phyloP scores from a whole-genome alignment of 2,797 vertebrate species.

The Remorina albescens region DNA sequence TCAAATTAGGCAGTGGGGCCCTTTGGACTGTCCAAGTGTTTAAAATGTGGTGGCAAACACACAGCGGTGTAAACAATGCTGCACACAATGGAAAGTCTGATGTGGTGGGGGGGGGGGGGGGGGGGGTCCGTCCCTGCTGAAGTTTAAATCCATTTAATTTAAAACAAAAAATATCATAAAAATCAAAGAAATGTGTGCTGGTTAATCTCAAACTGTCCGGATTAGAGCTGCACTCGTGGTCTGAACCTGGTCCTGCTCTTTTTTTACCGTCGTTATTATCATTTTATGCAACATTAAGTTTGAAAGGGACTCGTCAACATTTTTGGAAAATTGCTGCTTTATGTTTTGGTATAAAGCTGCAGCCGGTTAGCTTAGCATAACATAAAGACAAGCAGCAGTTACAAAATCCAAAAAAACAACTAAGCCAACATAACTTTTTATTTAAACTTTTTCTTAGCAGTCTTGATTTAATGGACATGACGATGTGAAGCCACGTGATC shows the following conservation, averaged over 20 bases:
- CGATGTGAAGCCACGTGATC: too few species aligned
- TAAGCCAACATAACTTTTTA: too few species aligned
- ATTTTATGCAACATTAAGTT: neutral
- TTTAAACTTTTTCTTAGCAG: too few species aligned
- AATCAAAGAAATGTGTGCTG: neutral
- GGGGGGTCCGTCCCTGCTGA: neutral
- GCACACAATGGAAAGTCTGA: neutral
- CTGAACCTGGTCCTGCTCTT: neutral
- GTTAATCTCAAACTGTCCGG: neutral
- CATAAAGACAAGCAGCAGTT: neutral
- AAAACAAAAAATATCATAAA: neutral
- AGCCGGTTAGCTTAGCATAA: neutral
- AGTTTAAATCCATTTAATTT: neutral
- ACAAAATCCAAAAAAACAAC: neutral
- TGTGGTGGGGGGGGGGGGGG: neutral
- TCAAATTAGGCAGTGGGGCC: conserved; percentile 27
- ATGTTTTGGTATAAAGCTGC: neutral
- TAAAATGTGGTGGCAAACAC: conserved; percentile 18
- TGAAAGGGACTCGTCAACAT: too few species aligned
- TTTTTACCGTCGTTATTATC: too few species aligned
- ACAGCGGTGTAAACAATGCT: conserved; percentile 17
- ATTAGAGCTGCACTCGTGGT: neutral
- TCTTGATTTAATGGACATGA: too few species aligned
- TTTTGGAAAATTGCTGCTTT: too few species aligned
- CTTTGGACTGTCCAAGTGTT: conserved; percentile 39